A percentile compares a stretch with the other conserved stretches of the same genome.
Evolutionary conservation across 2,888 invertebrate species (phyloP).

Genomic region (Meghimatium bilineatum): DNA sequence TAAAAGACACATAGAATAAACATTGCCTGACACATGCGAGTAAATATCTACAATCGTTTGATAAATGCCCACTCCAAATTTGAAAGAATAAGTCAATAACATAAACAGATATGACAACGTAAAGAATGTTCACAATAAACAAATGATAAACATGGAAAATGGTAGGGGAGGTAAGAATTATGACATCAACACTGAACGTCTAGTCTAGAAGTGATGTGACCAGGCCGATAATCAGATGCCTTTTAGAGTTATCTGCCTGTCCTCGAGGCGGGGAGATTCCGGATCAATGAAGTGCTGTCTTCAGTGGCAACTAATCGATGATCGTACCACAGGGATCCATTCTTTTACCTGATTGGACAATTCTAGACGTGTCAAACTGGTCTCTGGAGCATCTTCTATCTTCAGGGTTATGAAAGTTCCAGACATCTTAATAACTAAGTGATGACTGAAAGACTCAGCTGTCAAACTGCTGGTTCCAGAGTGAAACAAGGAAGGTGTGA

Average conservation of each 20-base stretch:
- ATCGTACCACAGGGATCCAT: constrained; percentile 34
- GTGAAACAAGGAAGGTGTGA: background rate
- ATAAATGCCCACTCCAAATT: too few species aligned
- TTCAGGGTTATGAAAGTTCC: background rate
- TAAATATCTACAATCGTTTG: too few species aligned
- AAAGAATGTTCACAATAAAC: too few species aligned
- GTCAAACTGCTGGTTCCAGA: background rate
- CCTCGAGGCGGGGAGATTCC: background rate
- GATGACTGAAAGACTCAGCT: constrained; percentile 15
- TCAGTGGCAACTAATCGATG: constrained; percentile 36
- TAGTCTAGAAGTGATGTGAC: background rate
- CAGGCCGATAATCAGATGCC: constrained; percentile 11
- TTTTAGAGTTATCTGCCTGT: background rate
- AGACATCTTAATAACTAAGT: constrained; percentile 24
- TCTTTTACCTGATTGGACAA: constrained; percentile 30
- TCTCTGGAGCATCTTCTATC: constrained; percentile 27
- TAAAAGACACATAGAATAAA: too few species aligned
- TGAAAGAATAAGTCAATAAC: too few species aligned
- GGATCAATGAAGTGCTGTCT: constrained; percentile 34
- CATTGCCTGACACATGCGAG: too few species aligned
- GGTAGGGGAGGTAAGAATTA: too few species aligned
- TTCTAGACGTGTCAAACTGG: background rate
- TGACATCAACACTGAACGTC: background rate
- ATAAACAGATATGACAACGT: too few species aligned
- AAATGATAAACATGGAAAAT: too few species aligned